Percentiles rank a stretch among this genome's conserved stretches.
Evolutionary conservation across 2,888 invertebrate genomes (phyloP).

Genomic region (Sisyra nigra): DNA sequence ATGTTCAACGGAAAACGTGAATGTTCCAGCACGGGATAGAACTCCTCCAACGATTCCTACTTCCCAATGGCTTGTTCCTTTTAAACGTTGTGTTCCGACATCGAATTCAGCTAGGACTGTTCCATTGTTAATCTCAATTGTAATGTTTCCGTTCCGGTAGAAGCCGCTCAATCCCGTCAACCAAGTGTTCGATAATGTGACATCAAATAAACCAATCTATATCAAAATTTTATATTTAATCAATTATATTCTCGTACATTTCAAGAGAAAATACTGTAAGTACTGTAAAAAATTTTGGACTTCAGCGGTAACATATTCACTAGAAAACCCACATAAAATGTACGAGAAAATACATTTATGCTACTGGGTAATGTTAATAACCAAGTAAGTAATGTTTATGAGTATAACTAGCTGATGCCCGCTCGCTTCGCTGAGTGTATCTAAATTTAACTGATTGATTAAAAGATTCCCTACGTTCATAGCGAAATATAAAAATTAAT

Average conservation of each 20-base stretch:
- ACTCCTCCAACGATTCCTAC: constrained; percentile 49
- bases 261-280: too few species aligned
- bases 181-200: constrained; percentile 59
- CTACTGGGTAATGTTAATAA: too few species aligned
- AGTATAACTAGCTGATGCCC: too few species aligned
- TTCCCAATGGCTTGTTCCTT: constrained; percentile 68
- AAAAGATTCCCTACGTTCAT: too few species aligned
- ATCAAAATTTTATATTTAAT: background rate
- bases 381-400: too few species aligned
- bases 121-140: constrained; percentile 53
- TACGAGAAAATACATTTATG: too few species aligned
- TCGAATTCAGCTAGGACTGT: constrained; percentile 49
- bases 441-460: too few species aligned
- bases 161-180: constrained; percentile 65
- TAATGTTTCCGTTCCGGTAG: constrained; percentile 65
- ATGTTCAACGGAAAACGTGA: constrained; percentile 66
- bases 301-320: background rate
- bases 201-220: constrained; percentile 42
- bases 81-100: constrained; percentile 63
- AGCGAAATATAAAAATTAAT: too few species aligned
- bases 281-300: background rate
- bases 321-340: background rate
- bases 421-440: too few species aligned
- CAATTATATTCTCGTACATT: too few species aligned
- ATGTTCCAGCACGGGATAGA: constrained; percentile 50